Conservation (phyloP, 2,888 invertebrate species). For the Spicauda simplicius region DNA sequence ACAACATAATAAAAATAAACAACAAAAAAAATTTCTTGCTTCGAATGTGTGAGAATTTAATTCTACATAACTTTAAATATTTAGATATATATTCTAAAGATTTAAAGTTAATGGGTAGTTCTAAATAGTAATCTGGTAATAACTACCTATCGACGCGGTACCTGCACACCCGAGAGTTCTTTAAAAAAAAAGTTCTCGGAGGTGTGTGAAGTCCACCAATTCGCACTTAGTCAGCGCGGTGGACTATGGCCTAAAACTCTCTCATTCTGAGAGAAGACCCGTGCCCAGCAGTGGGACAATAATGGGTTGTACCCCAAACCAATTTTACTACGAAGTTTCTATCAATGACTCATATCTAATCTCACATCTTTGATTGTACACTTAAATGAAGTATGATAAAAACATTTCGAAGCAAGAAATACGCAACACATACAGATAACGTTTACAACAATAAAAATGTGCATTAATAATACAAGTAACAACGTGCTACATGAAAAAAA, state of each 20-base stretch:
- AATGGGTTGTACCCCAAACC: too few species aligned
- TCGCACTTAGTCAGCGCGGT: too few species aligned
- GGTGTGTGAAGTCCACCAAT: too few species aligned
- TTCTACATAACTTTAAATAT: neutral
- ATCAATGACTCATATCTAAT: neutral
- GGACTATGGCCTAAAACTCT: too few species aligned
- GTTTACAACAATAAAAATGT: constrained; percentile 57
- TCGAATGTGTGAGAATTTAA: constrained; percentile 37
- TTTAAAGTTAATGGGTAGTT: too few species aligned
- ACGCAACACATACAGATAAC: constrained; percentile 40
- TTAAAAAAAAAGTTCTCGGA: too few species aligned
- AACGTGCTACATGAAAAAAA: constrained; percentile 52
- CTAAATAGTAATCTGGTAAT: neutral
- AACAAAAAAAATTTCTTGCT: constrained; percentile 42
- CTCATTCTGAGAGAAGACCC: too few species aligned
- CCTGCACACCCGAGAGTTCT: too few species aligned
- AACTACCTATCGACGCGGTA: too few species aligned
- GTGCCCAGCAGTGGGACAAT: too few species aligned
- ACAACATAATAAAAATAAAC: constrained; percentile 32
- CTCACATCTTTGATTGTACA: neutral
- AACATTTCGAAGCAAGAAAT: constrained; percentile 35
- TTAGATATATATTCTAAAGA: too few species aligned
- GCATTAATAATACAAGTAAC: constrained; percentile 62
- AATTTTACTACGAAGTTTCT: too few species aligned
- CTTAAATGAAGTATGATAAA: constrained; percentile 1